A percentile compares a stretch with the other conserved stretches of the same genome.
phyloP scores from a whole-genome alignment of 2,113 vertebrate species.

The Anseranas semipalmata region DNA sequence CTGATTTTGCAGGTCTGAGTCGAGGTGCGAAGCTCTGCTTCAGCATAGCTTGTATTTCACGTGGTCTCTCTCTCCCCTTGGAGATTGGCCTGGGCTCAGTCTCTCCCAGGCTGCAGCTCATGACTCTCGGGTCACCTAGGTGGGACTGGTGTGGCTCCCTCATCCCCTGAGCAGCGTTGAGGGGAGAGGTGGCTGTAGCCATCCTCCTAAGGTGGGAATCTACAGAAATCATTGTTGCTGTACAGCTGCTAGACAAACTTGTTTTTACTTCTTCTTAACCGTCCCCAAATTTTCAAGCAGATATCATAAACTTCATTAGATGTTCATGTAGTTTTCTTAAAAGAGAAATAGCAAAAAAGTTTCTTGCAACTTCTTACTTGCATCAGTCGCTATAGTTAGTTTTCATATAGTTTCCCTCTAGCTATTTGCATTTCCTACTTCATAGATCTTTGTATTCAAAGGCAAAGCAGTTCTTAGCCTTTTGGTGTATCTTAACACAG shows the following conservation, averaged over 20 bases:
- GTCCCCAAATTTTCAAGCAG: neutral
- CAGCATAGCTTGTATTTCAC: neutral
- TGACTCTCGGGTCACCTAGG: neutral
- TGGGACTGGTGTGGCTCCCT: neutral
- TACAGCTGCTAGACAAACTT: neutral
- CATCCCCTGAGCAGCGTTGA: too few species aligned
- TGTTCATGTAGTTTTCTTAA: neutral
- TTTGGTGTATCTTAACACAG: neutral
- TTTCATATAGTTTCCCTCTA: neutral
- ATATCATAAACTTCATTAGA: neutral
- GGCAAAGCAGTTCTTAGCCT: neutral
- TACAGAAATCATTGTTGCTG: neutral
- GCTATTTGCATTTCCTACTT: neutral
- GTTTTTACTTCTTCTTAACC: neutral
- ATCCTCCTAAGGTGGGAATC: neutral
- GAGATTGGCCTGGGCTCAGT: neutral
- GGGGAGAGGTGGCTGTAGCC: neutral
- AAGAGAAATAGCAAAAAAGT: neutral
- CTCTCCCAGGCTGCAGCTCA: neutral
- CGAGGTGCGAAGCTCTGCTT: neutral
- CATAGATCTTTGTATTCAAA: neutral
- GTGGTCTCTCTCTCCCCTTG: neutral
- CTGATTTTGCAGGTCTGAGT: rapidly evolving
- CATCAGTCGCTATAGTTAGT: neutral
- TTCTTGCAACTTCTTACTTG: neutral